phyloP scores from a whole-genome alignment of 2,113 vertebrate genomes.

The Hylia prasina region DNA sequence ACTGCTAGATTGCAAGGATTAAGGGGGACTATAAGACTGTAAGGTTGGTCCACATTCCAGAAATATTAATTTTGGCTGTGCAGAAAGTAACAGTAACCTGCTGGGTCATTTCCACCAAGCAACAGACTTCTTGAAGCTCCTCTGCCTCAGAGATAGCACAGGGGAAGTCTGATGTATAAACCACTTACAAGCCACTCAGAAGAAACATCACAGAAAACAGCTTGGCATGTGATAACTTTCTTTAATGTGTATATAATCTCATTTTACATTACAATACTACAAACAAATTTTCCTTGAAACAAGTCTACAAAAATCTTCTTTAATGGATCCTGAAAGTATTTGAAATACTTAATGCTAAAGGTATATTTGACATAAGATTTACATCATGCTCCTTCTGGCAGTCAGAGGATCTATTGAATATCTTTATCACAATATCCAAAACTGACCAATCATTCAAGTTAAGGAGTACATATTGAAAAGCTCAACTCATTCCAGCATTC shows the following conservation, averaged over 20 bases:
- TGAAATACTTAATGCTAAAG: neutral
- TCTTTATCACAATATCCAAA: neutral
- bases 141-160: neutral
- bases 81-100: neutral
- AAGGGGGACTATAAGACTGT: neutral
- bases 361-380: neutral
- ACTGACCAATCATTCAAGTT: neutral
- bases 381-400: neutral
- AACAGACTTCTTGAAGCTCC: neutral
- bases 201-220: neutral
- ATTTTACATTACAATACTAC: neutral
- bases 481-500: neutral
- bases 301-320: neutral
- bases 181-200: neutral
- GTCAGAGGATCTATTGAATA: neutral
- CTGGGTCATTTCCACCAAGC: neutral
- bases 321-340: neutral
- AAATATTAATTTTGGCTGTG: neutral
- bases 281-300: neutral
- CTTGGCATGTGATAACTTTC: neutral
- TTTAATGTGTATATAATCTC: neutral
- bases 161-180: neutral
- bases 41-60: neutral
- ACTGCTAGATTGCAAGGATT: neutral
- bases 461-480: neutral